Percentiles rank a stretch among this genome's conserved stretches.
Conservation (phyloP, 2,888 invertebrate genomes). For the Apamea crenata region DNA sequence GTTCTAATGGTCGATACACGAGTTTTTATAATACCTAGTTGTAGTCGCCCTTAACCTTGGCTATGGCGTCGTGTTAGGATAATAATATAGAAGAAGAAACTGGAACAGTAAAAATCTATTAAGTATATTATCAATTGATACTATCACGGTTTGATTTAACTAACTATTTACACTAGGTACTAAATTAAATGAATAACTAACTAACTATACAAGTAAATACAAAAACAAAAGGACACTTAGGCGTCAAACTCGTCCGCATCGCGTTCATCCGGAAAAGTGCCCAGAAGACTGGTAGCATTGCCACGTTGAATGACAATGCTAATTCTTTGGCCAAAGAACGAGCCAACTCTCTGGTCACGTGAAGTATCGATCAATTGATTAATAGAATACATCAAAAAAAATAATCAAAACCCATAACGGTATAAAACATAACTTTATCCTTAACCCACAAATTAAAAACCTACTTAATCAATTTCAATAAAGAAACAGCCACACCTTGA, state of each 20-base stretch:
- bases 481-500: constrained; percentile 42
- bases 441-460: constrained; percentile 40
- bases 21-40: background rate
- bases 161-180: background rate
- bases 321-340: too few relatives aligned
- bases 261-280: background rate
- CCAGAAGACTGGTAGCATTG: background rate
- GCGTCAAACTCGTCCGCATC: background rate
- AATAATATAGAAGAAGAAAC: background rate
- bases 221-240: background rate
- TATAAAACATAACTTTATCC: constrained; percentile 9
- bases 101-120: background rate
- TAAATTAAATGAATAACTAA: background rate
- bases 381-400: background rate
- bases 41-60: background rate
- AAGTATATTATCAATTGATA: background rate
- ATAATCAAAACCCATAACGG: background rate
- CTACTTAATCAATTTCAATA: constrained; percentile 56
- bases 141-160: background rate
- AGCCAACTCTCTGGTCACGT: too few relatives aligned
- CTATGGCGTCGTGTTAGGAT: background rate
- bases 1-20: constrained; percentile 18
- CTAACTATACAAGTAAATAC: background rate
- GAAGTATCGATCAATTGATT: background rate
- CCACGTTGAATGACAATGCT: background rate